A percentile compares a stretch with the other conserved stretches of the same genome.
Conservation (phyloP, 2,113 vertebrate genomes). For the Naja naja region DNA sequence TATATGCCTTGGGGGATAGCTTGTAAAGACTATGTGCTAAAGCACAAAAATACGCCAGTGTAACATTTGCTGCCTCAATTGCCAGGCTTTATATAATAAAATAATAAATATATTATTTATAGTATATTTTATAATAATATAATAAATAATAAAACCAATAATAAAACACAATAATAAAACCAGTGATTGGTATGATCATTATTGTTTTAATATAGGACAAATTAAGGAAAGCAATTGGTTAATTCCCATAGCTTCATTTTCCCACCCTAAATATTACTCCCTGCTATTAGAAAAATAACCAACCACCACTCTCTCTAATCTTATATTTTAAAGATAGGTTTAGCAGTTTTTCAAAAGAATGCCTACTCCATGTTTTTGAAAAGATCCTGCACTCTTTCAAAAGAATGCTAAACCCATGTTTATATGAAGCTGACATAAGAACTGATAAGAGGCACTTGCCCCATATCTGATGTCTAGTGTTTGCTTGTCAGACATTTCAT, state of each 20-base stretch:
- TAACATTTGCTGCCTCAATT: neutral
- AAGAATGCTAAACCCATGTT: neutral
- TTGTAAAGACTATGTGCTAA: neutral
- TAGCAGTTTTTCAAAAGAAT: neutral
- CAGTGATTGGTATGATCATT: neutral
- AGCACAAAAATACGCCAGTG: neutral
- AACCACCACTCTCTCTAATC: neutral
- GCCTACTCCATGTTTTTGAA: neutral
- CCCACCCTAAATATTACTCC: neutral
- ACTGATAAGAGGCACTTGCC: neutral
- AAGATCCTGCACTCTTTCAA: neutral
- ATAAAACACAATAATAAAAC: neutral
- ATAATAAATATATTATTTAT: no score
- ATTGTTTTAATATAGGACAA: neutral
- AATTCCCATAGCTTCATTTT: neutral
- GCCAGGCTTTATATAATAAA: neutral
- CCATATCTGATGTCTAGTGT: neutral
- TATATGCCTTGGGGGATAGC: neutral
- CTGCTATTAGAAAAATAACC: neutral
- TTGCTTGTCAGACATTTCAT: neutral
- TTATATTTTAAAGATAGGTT: neutral
- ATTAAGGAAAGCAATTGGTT: neutral
- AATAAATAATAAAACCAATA: no score
- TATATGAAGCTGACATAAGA: neutral
- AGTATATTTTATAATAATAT: no score